Percentiles rank a stretch among this genome's conserved stretches.
phyloP scores from a whole-genome alignment of 1,140 invertebrate species.

The Choristoneura fumiferana region DNA sequence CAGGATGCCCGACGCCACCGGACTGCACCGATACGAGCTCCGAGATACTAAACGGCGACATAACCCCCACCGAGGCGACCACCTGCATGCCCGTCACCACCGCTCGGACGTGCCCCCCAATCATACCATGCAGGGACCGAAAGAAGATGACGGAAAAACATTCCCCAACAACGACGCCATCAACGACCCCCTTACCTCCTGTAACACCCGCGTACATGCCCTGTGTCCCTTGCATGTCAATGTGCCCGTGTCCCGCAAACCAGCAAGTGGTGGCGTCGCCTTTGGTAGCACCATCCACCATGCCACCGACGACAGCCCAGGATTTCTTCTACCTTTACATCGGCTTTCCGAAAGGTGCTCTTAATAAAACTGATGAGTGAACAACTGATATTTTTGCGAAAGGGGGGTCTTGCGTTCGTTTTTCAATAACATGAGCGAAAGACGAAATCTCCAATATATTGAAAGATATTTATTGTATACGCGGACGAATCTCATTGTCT shows the following conservation, averaged over 20 bases:
- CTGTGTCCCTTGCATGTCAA: conserved; percentile 22
- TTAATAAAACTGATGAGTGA: no score
- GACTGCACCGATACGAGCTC: conserved; percentile 26
- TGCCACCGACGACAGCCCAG: conserved; percentile 10
- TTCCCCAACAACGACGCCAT: background rate
- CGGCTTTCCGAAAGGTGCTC: conserved; percentile 44
- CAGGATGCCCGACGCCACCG: conserved; percentile 35
- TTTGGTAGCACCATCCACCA: background rate
- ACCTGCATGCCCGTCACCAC: background rate
- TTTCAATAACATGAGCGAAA: no score
- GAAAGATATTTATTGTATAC: no score
- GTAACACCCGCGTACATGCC: background rate
- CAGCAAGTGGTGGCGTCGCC: background rate
- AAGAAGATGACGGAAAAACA: background rate
- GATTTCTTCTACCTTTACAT: conserved; percentile 42
- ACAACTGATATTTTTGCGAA: no score
- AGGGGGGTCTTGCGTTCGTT: no score
- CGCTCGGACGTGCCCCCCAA: conserved; percentile 26
- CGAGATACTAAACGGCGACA: background rate
- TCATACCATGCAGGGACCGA: conserved; percentile 26
- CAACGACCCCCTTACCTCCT: background rate
- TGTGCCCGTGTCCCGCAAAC: conserved; percentile 25
- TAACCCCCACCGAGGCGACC: background rate
- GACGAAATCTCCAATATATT: no score
- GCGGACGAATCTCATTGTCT: no score